phyloP scores from a whole-genome alignment of 2,113 vertebrate genomes.

The Pipra filicauda region DNA sequence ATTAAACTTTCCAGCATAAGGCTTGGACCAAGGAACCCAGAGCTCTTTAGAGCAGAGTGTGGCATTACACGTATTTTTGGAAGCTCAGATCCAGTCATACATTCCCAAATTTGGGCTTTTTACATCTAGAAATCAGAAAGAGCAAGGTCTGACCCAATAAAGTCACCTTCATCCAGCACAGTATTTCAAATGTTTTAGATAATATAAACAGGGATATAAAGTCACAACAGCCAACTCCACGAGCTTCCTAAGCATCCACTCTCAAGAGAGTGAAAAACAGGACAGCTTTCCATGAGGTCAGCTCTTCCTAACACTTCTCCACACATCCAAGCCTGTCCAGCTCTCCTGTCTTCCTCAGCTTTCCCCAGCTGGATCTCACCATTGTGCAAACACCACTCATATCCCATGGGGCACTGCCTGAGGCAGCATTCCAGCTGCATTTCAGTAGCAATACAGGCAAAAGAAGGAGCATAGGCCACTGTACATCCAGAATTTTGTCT shows the following conservation, averaged over 20 bases:
- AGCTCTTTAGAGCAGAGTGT: background rate
- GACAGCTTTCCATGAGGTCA: background rate
- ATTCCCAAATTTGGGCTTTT: background rate
- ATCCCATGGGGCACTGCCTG: background rate
- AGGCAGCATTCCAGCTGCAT: background rate
- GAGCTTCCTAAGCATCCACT: background rate
- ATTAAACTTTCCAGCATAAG: background rate
- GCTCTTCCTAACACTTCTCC: background rate
- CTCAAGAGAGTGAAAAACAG: background rate
- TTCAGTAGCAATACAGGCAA: background rate
- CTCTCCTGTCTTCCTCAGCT: background rate
- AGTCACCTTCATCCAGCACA: background rate
- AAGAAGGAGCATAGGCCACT: background rate
- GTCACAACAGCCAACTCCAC: background rate
- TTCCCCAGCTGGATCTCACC: background rate
- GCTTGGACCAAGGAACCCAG: rapidly evolving
- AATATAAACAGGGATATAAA: background rate
- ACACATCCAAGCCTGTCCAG: background rate
- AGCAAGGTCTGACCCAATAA: background rate
- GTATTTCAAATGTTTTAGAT: background rate
- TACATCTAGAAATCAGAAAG: background rate
- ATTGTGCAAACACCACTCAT: background rate
- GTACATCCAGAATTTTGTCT: background rate
- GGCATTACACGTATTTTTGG: background rate
- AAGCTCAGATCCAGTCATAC: background rate